A percentile compares a stretch with the other conserved stretches of the same genome.
Conservation (phyloP, 2,797 vertebrate genomes). For the Hyperoplus immaculatus region DNA sequence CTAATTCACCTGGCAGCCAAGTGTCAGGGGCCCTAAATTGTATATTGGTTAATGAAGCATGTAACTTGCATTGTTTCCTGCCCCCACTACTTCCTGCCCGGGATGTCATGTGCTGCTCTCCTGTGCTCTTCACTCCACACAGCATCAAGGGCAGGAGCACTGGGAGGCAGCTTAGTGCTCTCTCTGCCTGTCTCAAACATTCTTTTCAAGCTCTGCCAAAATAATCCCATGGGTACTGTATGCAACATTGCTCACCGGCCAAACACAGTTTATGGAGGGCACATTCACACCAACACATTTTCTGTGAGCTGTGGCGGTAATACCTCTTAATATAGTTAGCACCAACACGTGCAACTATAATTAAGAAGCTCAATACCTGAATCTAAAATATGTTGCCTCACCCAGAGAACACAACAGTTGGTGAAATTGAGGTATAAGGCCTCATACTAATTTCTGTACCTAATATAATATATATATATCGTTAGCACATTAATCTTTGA, state of each 20-base stretch:
- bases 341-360: too few relatives aligned
- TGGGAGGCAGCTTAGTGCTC: slow-evolving; percentile 67
- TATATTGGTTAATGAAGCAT: slow-evolving; percentile 76
- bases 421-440: too few relatives aligned
- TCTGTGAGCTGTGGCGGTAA: slow-evolving; percentile 12
- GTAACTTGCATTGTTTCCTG: slow-evolving; percentile 63
- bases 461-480: too few relatives aligned
- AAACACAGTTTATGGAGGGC: slow-evolving; percentile 63
- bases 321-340: too few relatives aligned
- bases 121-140: slow-evolving; percentile 64
- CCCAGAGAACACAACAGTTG: too few relatives aligned
- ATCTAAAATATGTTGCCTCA: too few relatives aligned
- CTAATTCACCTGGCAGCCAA: slow-evolving; percentile 69
- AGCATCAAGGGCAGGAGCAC: slow-evolving; percentile 71
- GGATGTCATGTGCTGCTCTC: slow-evolving; percentile 67
- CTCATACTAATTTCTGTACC: too few relatives aligned
- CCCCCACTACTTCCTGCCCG: slow-evolving; percentile 60
- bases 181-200: slow-evolving; percentile 61
- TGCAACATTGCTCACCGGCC: slow-evolving; percentile 54
- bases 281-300: slow-evolving; percentile 39
- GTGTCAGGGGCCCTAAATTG: slow-evolving; percentile 59
- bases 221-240: slow-evolving; percentile 53
- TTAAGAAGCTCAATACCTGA: too few relatives aligned
- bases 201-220: slow-evolving; percentile 75
- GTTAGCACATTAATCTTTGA: too few relatives aligned